Conservation (phyloP, 2,113 vertebrate species). For the Panthera uncia region DNA sequence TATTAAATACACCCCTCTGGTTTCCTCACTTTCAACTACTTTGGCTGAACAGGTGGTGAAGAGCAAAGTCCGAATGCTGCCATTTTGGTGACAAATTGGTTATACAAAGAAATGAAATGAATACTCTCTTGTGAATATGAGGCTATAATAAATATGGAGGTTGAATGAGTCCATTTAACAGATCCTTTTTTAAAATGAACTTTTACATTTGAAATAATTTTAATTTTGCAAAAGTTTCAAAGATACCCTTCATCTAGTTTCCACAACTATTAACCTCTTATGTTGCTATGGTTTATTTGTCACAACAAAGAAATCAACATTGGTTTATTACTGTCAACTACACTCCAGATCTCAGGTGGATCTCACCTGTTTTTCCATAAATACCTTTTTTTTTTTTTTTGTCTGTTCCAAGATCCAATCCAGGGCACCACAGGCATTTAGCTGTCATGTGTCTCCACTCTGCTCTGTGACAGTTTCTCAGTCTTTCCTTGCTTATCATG, state of each 20-base stretch:
- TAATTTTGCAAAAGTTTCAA: not conserved
- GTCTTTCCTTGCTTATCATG: not conserved
- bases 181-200: not conserved
- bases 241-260: not conserved
- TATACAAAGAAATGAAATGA: not conserved
- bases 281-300: not conserved
- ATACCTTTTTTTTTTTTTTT: not conserved
- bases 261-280: not conserved
- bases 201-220: not conserved
- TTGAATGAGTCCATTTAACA: not conserved
- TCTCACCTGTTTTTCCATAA: not conserved
- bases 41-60: not conserved
- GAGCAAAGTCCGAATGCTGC: not conserved
- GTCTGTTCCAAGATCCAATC: not conserved
- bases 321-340: not conserved
- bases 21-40: not conserved
- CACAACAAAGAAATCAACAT: not conserved
- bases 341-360: too few relatives aligned
- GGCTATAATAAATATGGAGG: not conserved
- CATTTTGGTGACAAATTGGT: not conserved
- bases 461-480: not conserved
- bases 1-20: not conserved
- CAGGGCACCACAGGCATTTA: not conserved
- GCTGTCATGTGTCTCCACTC: rapidly evolving
- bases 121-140: not conserved